These are phyloP conservation scores for Dynastes grantii DNA, from an alignment of 2,888 invertebrate genomes.

Conservation along the genomic window DNA sequence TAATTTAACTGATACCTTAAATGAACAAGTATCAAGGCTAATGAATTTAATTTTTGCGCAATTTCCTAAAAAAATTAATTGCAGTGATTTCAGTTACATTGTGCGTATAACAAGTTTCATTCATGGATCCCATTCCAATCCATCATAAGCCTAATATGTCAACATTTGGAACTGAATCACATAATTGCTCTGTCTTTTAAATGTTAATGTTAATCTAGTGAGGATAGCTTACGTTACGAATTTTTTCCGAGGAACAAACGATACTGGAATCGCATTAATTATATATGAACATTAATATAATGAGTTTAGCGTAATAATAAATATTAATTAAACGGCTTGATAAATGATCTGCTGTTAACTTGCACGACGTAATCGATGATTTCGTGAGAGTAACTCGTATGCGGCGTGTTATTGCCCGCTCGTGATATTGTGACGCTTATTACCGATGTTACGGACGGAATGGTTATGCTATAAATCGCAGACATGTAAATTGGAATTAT, in stretches of 20 bases:
- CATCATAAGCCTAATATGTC: neutral
- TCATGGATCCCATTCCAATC: neutral
- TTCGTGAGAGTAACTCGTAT: slow-evolving; percentile 35
- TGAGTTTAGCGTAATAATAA: slow-evolving; percentile 47
- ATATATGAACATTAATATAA: slow-evolving; percentile 41
- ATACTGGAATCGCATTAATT: slow-evolving; percentile 25
- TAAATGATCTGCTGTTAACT: slow-evolving; percentile 43
- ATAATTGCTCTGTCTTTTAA: neutral
- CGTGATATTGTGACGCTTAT: slow-evolving; percentile 28
- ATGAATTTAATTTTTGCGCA: too few relatives aligned
- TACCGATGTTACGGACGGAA: neutral
- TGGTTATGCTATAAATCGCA: neutral
- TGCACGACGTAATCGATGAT: slow-evolving; percentile 44
- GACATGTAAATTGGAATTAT: slow-evolving; percentile 1
- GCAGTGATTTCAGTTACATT: too few relatives aligned
- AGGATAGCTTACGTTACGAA: slow-evolving; percentile 1
- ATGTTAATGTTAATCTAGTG: neutral
- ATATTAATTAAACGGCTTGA: slow-evolving; percentile 47
- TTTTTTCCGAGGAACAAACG: neutral
- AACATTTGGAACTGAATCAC: neutral
- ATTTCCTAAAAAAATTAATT: too few relatives aligned
- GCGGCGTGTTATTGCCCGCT: slow-evolving; percentile 8
- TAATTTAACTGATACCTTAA: too few relatives aligned
- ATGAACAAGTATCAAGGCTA: too few relatives aligned
- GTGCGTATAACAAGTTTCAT: too few relatives aligned